Evolutionary conservation across 2,888 invertebrate species (phyloP), one percentile per base, ranked within the genome.

Genomic region (Sphinx pinastri): DNA sequence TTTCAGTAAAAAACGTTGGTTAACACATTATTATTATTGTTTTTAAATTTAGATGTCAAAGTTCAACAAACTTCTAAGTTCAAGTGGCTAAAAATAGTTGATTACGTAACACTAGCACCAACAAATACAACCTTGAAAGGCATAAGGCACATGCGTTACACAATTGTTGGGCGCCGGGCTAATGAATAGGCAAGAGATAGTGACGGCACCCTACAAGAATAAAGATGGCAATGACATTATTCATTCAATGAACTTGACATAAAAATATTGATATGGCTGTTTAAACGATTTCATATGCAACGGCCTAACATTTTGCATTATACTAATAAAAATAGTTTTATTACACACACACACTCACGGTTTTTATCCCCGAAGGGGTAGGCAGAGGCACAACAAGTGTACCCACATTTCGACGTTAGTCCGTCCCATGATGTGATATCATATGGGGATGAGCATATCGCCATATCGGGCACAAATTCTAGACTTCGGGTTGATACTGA

Each of bases 121-220:
- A 85, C 86, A 85, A 81, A 81, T 77, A 85, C 81, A 89, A 83
- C 91, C 92, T 91, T 91, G 91, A 84, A 84, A 71, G 81, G 81
- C 77, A 78, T 79, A 80, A 81, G 76, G 81, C 82, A 74, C 79
- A 76, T 76, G 76, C 79, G 76, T 76, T 74, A 76, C 72, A 68
- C 81, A 83, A 85, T 84, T 86, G 88, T 86, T 81, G 77, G 78
- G 74, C 78, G 77, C 76, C 77, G 75, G 73, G 73, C 75, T 80
- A 83, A 82, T 82, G 79, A 84, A 82, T 84, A 80, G 78, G 76
- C 80, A 78, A 78, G 73, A 74, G 74, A 76, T 77, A 77, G 73
- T 72, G 73, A 75, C 76, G 77, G 77, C 75, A 73, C 71, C 73
- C 73, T 74, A 76, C 71, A 72, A 76, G 75, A 74, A 77, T 76